Conservation (phyloP, 1,140 invertebrate species). For the Ooceraea biroi region DNA sequence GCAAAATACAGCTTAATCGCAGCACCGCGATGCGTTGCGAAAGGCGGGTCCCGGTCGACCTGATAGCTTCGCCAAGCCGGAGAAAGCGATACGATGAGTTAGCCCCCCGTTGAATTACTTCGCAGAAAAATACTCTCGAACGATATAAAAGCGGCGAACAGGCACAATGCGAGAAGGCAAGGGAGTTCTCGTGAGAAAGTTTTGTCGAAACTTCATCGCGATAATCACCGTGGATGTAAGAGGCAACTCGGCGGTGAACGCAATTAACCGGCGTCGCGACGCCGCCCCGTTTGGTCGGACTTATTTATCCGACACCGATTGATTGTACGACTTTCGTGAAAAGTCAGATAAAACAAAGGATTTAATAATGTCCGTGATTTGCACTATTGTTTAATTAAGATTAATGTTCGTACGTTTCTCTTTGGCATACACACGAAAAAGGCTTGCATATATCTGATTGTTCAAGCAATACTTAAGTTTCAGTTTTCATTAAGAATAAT, state of each 20-base stretch:
- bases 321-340: background rate
- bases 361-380: background rate
- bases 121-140: constrained; percentile 20
- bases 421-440: background rate
- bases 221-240: background rate
- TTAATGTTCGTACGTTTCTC: background rate
- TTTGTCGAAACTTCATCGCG: background rate
- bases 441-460: background rate
- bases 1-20: constrained; percentile 35
- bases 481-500: background rate
- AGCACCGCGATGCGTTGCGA: background rate
- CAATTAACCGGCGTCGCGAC: constrained; percentile 22
- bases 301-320: background rate
- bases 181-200: constrained; percentile 6
- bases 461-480: background rate
- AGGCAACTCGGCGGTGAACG: background rate
- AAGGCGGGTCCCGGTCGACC: background rate
- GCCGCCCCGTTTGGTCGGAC: background rate
- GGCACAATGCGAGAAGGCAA: background rate
- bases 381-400: background rate
- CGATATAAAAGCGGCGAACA: constrained; percentile 14
- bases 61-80: constrained; percentile 8
- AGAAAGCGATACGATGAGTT: constrained; percentile 41
- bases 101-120: constrained; percentile 32
- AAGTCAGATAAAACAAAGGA: background rate